These are phyloP conservation scores for Chionodraco myersi DNA, from an alignment of 2,113 vertebrate genomes.

Conservation along the genomic window DNA sequence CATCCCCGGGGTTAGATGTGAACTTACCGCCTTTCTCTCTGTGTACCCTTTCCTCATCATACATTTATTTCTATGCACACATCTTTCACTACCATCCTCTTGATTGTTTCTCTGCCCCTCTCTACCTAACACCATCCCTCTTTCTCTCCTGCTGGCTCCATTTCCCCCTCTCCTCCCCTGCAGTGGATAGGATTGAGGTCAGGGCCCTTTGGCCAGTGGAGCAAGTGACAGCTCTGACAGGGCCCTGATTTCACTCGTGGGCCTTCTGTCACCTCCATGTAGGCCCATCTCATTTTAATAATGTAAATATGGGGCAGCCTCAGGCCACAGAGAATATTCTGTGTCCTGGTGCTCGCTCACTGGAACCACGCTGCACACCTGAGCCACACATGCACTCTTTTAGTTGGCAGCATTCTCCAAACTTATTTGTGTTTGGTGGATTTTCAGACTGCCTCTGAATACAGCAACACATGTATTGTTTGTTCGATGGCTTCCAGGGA, in stretches of 20 bases:
- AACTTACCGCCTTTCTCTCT: neutral
- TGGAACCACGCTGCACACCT: conserved; percentile 67
- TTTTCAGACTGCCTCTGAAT: neutral
- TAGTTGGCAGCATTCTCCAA: conserved; percentile 5
- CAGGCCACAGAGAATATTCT: conserved; percentile 70
- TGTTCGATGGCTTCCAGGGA: neutral
- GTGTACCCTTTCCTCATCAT: neutral
- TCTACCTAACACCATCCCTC: conserved; percentile 37
- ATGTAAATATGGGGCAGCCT: conserved; percentile 78
- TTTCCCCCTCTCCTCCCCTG: conserved; percentile 68
- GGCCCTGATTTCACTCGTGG: conserved; percentile 76
- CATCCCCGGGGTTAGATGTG: neutral
- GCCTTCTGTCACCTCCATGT: conserved; percentile 80
- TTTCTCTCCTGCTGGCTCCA: conserved; percentile 59
- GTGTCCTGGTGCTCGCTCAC: conserved; percentile 69
- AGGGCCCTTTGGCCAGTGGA: conserved; percentile 80
- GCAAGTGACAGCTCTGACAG: conserved; percentile 84
- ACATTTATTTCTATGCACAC: conserved; percentile 14
- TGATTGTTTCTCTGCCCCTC: conserved; percentile 8
- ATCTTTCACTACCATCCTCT: conserved; percentile 17
- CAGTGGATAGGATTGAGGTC: conserved; percentile 79
- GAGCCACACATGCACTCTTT: conserved; percentile 39
- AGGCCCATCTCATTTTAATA: conserved; percentile 81
- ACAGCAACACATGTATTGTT: neutral
- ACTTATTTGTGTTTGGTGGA: neutral